These are phyloP conservation scores for Lordiphosa fenestrarum DNA, from an alignment of 2,888 invertebrate species.

Conservation along the genomic window DNA sequence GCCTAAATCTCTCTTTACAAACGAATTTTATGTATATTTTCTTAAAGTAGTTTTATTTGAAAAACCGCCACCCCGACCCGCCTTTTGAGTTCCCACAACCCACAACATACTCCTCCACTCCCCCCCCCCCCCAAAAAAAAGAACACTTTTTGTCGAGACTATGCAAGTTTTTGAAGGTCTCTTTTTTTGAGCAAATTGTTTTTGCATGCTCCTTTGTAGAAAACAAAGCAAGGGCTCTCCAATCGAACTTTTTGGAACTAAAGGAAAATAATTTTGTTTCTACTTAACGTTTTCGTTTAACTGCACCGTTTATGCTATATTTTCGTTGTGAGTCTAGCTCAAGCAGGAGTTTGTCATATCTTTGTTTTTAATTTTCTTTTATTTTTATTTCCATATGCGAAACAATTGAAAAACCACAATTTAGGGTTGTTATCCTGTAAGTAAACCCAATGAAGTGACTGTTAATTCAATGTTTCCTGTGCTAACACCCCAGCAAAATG, in stretches of 20 bases:
- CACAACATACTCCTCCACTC: constrained; percentile 10
- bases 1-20: constrained; percentile 23
- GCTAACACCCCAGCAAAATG: constrained; percentile 57
- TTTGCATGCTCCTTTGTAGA: constrained; percentile 39
- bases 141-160: constrained; percentile 67
- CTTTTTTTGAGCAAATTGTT: constrained; percentile 29
- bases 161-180: constrained; percentile 70
- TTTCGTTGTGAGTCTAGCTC: constrained; percentile 29
- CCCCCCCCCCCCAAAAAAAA: not conserved
- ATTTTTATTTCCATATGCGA: constrained; percentile 56
- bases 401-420: constrained; percentile 32
- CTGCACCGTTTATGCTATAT: constrained; percentile 58
- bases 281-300: constrained; percentile 46
- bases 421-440: constrained; percentile 77
- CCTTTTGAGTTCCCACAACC: constrained; percentile 6
- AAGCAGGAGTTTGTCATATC: constrained; percentile 45
- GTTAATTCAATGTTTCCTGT: constrained; percentile 38
- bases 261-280: constrained; percentile 34
- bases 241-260: not conserved
- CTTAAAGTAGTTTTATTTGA: constrained; percentile 39
- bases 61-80: constrained; percentile 9
- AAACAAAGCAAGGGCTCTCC: constrained; percentile 21
- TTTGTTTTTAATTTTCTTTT: constrained; percentile 54
- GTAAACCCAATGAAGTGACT: constrained; percentile 48
- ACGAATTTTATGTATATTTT: constrained; percentile 25